A percentile compares a stretch with the other conserved stretches of the same genome.
Evolutionary conservation across 2,888 invertebrate species (phyloP).

Genomic region (Cephus pulcher): DNA sequence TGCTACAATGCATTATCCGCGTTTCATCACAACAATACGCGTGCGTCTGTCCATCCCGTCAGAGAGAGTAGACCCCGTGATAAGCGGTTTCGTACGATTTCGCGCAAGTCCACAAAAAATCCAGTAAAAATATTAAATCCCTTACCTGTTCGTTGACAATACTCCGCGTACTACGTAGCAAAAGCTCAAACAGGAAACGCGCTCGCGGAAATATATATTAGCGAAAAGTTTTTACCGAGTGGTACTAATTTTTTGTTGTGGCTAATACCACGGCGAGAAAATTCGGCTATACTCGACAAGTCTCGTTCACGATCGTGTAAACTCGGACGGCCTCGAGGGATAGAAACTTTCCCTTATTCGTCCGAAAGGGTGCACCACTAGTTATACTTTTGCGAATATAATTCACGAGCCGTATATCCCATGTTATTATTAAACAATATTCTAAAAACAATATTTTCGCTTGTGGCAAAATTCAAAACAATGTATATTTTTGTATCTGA

Average conservation of each 20-base stretch:
- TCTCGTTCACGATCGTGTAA: conserved; percentile 36
- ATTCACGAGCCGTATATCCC: too few species aligned
- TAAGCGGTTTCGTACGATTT: conserved; percentile 36
- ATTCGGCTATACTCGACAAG: conserved; percentile 47
- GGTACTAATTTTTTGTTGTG: conserved; percentile 59
- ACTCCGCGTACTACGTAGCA: conserved; percentile 13
- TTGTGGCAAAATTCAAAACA: too few species aligned
- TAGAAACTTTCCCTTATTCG: not conserved
- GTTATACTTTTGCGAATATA: not conserved
- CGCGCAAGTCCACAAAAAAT: conserved; percentile 22
- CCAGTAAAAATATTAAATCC: not conserved
- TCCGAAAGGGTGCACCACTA: not conserved
- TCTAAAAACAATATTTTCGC: too few species aligned
- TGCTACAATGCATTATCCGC: conserved; percentile 16
- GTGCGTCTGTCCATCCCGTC: conserved; percentile 44
- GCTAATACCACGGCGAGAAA: conserved; percentile 58
- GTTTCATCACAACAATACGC: conserved; percentile 47
- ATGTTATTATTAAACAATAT: too few species aligned
- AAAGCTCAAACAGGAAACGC: conserved; percentile 26
- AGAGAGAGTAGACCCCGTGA: conserved; percentile 36
- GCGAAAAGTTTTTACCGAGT: conserved; percentile 54
- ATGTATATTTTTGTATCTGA: too few species aligned
- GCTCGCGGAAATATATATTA: conserved; percentile 39
- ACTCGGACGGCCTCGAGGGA: conserved; percentile 13
- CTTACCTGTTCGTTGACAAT: not conserved